Percentiles rank a stretch among this genome's conserved stretches.
These are phyloP conservation scores for Anabacerthia variegaticeps DNA, from an alignment of 2,797 vertebrate genomes.

Conservation along the genomic window DNA sequence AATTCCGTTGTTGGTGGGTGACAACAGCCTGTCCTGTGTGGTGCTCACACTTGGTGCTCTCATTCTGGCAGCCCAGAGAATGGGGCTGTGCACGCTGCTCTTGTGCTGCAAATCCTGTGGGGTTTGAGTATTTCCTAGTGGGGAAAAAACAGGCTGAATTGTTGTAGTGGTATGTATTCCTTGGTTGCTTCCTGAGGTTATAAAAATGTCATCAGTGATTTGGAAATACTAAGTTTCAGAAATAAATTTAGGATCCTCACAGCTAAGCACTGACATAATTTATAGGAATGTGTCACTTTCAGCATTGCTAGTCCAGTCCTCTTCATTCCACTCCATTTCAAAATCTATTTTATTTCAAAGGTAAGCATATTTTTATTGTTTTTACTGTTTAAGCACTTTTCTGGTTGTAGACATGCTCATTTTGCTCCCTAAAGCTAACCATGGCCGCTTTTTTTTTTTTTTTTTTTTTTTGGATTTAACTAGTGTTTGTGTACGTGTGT, in stretches of 20 bases:
- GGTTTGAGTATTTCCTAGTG: background rate
- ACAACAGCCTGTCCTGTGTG: background rate
- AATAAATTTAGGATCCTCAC: background rate
- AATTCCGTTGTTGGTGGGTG: background rate
- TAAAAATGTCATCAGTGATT: background rate
- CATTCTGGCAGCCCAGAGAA: background rate
- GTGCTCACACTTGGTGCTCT: background rate
- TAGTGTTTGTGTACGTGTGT: fast-evolving
- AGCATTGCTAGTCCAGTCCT: background rate
- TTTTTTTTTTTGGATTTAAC: background rate
- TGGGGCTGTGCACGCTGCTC: background rate
- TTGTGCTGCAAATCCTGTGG: background rate
- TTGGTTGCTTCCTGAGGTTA: background rate
- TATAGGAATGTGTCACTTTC: background rate
- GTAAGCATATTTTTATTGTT: background rate
- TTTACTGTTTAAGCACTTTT: background rate
- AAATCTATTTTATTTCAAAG: background rate
- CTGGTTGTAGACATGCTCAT: background rate
- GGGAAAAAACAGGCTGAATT: background rate
- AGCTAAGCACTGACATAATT: background rate
- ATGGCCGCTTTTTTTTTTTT: background rate
- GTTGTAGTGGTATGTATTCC: background rate
- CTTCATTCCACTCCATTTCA: background rate
- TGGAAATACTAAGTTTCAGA: background rate
- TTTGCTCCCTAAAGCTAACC: background rate